phyloP scores from a whole-genome alignment of 2,888 invertebrate genomes.

The Macaria liturata region DNA sequence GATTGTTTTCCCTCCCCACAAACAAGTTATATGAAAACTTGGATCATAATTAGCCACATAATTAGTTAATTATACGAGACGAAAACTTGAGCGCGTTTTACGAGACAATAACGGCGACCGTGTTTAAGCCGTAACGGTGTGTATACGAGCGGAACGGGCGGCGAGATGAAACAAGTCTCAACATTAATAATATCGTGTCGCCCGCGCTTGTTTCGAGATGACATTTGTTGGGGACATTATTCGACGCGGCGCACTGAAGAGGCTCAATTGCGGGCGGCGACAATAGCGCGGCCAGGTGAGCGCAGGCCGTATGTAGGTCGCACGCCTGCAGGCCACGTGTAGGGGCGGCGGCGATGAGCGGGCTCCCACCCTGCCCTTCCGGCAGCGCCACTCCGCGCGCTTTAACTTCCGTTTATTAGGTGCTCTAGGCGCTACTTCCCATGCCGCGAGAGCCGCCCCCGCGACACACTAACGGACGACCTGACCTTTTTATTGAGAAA shows the following conservation, averaged over 20 bases:
- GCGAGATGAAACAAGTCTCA: slow-evolving; percentile 60
- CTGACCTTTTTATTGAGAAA: slow-evolving; percentile 45
- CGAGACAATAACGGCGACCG: slow-evolving; percentile 53
- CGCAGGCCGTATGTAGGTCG: slow-evolving; percentile 74
- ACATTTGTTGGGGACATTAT: slow-evolving; percentile 66
- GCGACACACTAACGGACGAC: slow-evolving; percentile 42
- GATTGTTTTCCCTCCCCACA: background rate
- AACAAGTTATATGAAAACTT: slow-evolving; percentile 33
- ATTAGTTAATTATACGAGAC: slow-evolving; percentile 50
- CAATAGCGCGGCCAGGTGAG: slow-evolving; percentile 53
- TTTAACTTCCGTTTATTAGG: slow-evolving; percentile 74
- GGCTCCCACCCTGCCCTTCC: slow-evolving; percentile 49
- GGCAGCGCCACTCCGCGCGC: slow-evolving; percentile 48
- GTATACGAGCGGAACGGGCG: slow-evolving; percentile 45
- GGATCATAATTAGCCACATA: slow-evolving; percentile 42
- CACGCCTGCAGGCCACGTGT: slow-evolving; percentile 79
- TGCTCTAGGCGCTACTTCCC: slow-evolving; percentile 60
- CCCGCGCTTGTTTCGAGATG: slow-evolving; percentile 60
- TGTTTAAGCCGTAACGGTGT: slow-evolving; percentile 52
- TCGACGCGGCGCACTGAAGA: slow-evolving; percentile 57
- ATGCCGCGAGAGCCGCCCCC: slow-evolving; percentile 46
- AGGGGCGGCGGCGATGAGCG: slow-evolving; percentile 75
- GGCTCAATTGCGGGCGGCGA: slow-evolving; percentile 66
- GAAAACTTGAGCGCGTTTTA: slow-evolving; percentile 54
- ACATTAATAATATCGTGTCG: slow-evolving; percentile 65